A percentile compares a stretch with the other conserved stretches of the same genome.
These are phyloP conservation scores for Harpalus rufipes DNA, from an alignment of 2,888 invertebrate genomes.

Conservation along the genomic window DNA sequence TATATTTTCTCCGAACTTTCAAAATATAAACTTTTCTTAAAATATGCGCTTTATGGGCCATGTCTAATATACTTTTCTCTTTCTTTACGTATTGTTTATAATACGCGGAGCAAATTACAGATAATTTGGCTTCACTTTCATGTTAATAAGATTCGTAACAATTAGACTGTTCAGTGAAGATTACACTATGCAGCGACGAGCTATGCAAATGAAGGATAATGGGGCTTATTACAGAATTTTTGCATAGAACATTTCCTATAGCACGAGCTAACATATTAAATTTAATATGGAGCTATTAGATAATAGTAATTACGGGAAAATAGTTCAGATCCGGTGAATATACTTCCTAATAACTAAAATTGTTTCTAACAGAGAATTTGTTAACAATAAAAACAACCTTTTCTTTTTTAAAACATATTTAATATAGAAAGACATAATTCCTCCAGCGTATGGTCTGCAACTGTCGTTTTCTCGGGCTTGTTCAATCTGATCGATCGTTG, in stretches of 20 bases:
- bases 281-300: conserved; percentile 1
- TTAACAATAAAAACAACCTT: too few relatives aligned
- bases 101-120: neutral
- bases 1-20: neutral
- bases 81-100: neutral
- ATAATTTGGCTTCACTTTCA: conserved; percentile 5
- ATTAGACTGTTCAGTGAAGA: conserved; percentile 13
- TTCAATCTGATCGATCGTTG: too few relatives aligned
- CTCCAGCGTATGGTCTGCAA: too few relatives aligned
- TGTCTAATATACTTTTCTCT: neutral
- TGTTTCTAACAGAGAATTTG: too few relatives aligned
- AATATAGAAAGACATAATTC: too few relatives aligned
- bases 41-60: neutral
- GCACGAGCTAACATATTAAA: conserved; percentile 5
- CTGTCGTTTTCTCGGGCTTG: too few relatives aligned
- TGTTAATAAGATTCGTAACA: neutral
- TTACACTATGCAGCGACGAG: neutral
- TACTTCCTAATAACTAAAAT: too few relatives aligned
- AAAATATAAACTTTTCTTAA: neutral
- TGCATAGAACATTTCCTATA: conserved; percentile 10
- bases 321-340: neutral
- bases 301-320: neutral
- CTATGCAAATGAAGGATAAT: conserved; percentile 18
- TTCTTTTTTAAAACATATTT: too few relatives aligned
- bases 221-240: neutral